Conservation (phyloP, 1,140 invertebrate genomes). For the Branchinecta lindahli region DNA sequence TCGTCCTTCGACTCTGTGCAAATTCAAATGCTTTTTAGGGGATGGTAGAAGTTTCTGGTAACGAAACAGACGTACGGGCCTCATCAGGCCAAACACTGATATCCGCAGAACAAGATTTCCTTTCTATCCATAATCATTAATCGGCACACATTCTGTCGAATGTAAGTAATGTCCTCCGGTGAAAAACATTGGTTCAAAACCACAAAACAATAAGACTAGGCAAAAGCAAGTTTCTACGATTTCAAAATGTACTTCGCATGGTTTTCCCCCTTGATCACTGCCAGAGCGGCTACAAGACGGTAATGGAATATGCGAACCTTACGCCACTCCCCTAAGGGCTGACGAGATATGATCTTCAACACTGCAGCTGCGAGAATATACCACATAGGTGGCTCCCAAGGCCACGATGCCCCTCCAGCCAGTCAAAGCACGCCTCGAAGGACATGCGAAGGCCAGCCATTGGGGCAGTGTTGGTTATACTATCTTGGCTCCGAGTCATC, state of each 20-base stretch:
- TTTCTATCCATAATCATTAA: background rate
- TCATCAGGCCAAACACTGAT: no score
- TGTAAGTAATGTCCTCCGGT: no score
- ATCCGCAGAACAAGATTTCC: no score
- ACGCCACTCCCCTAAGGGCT: slow-evolving; percentile 9
- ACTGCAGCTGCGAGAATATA: slow-evolving; percentile 18
- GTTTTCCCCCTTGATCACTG: slow-evolving; percentile 47
- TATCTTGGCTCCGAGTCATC: no score
- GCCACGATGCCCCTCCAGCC: slow-evolving; percentile 12
- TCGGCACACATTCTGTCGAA: slow-evolving; percentile 20
- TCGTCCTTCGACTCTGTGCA: background rate
- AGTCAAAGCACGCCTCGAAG: background rate
- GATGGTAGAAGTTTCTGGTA: background rate
- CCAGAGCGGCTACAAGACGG: slow-evolving; percentile 47
- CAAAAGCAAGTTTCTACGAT: no score
- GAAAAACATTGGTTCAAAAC: no score
- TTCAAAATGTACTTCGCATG: slow-evolving; percentile 43
- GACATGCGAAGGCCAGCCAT: background rate
- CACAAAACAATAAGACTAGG: no score
- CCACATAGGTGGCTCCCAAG: slow-evolving; percentile 18
- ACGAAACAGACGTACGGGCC: background rate
- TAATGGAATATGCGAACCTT: slow-evolving; percentile 45
- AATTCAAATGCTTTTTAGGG: background rate
- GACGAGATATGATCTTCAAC: background rate
- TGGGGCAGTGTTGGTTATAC: background rate